Percentiles rank a stretch among this genome's conserved stretches.
Conservation (phyloP, 1,140 invertebrate genomes). For the Pararge aegeria region DNA sequence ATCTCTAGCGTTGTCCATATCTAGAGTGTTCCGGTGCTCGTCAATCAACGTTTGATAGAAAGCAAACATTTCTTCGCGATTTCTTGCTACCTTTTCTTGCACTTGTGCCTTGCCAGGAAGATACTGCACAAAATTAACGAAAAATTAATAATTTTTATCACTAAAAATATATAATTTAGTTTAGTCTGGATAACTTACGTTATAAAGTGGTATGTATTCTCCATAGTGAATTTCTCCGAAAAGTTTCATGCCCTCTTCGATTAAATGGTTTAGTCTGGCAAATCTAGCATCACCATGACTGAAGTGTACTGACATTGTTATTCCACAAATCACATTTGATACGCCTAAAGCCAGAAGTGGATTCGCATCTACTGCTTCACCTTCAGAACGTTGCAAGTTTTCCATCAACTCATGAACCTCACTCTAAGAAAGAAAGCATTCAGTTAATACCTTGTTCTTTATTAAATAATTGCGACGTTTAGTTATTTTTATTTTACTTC, state of each 20-base stretch:
- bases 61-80: slow-evolving; percentile 89
- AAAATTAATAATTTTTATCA: background rate
- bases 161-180: background rate
- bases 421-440: slow-evolving; percentile 76
- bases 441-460: slow-evolving; percentile 25
- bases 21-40: slow-evolving; percentile 87
- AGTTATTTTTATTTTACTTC: background rate
- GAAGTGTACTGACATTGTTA: slow-evolving; percentile 94
- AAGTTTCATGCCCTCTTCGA: slow-evolving; percentile 93
- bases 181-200: slow-evolving; percentile 52
- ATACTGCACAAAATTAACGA: slow-evolving; percentile 62
- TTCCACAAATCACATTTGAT: slow-evolving; percentile 94
- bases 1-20: slow-evolving; percentile 88
- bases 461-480: no score
- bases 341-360: slow-evolving; percentile 88
- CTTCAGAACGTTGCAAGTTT: slow-evolving; percentile 81
- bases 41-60: slow-evolving; percentile 93
- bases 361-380: slow-evolving; percentile 85
- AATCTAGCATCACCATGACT: slow-evolving; percentile 88
- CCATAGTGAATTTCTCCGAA: slow-evolving; percentile 90
- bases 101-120: slow-evolving; percentile 87
- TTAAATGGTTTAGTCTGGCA: slow-evolving; percentile 88
- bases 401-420: slow-evolving; percentile 89
- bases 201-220: slow-evolving; percentile 81
- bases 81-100: slow-evolving; percentile 88